Evolutionary conservation across 2,888 invertebrate genomes (phyloP).

Genomic region (Oxytorus armatus): DNA sequence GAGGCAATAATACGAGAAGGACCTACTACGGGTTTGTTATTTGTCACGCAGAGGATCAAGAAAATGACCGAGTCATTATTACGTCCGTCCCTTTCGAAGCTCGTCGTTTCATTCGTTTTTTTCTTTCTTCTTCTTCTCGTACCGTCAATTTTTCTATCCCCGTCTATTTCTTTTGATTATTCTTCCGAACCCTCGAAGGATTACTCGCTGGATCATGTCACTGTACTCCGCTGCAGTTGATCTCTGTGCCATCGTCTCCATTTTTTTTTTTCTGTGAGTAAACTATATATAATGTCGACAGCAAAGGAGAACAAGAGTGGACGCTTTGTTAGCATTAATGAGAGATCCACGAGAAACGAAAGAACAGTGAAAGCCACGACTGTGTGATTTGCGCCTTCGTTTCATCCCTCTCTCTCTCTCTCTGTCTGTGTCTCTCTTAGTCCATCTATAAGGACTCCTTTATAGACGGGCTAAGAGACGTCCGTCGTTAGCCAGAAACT

Average conservation of each 20-base stretch:
- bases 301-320: conserved; percentile 27
- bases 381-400: conserved; percentile 20
- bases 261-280: conserved; percentile 1
- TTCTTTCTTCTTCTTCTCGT: conserved; percentile 33
- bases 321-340: conserved; percentile 66
- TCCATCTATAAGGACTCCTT: conserved; percentile 70
- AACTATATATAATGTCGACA: conserved; percentile 26
- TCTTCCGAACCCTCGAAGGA: conserved; percentile 20
- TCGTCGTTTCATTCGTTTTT: conserved; percentile 40
- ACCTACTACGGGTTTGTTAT: conserved; percentile 47
- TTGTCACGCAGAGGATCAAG: conserved; percentile 51
- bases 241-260: background rate
- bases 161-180: conserved; percentile 40
- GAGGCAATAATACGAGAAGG: conserved; percentile 35
- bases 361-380: conserved; percentile 31
- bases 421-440: conserved; percentile 10
- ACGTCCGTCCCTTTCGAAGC: conserved; percentile 52
- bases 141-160: conserved; percentile 1
- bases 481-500: conserved; percentile 75
- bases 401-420: background rate
- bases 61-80: conserved; percentile 66
- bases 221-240: conserved; percentile 21
- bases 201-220: conserved; percentile 20
- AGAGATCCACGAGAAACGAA: conserved; percentile 47
- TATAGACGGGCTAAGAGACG: too few relatives aligned